phyloP scores from a whole-genome alignment of 2,113 vertebrate species.

The Glaucomys volans region DNA sequence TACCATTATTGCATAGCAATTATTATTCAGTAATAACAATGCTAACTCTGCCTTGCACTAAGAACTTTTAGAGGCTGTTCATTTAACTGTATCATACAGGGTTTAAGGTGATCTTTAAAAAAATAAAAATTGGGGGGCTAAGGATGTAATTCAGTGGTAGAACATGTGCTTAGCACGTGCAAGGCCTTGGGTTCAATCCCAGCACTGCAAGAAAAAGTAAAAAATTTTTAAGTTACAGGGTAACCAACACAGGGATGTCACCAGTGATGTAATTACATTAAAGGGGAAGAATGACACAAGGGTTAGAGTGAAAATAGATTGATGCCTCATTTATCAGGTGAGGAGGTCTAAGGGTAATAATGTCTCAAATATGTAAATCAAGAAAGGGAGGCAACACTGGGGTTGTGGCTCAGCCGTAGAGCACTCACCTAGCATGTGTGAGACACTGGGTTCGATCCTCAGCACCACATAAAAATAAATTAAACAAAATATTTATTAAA shows the following conservation, averaged over 20 bases:
- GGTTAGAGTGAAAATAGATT: background rate
- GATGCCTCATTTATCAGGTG: background rate
- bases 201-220: background rate
- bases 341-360: slow-evolving; percentile 49
- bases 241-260: background rate
- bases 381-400: background rate
- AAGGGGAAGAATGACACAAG: slow-evolving; percentile 15
- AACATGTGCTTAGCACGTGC: background rate
- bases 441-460: too few relatives aligned
- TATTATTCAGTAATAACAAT: background rate
- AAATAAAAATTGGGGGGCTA: background rate
- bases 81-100: slow-evolving; percentile 2
- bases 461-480: too few relatives aligned
- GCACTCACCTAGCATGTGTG: too few relatives aligned
- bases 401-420: too few relatives aligned
- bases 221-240: background rate
- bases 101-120: background rate
- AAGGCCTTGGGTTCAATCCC: background rate
- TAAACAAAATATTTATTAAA: too few relatives aligned
- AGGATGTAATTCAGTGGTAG: too few relatives aligned
- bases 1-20: background rate
- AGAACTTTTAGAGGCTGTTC: slow-evolving; percentile 35
- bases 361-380: slow-evolving; percentile 18
- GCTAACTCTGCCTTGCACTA: background rate
- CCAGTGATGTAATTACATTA: background rate